Evolutionary conservation across 2,888 invertebrate species (phyloP), one percentile per base, ranked within the genome.

Genomic region (Saturnia pavonia): DNA sequence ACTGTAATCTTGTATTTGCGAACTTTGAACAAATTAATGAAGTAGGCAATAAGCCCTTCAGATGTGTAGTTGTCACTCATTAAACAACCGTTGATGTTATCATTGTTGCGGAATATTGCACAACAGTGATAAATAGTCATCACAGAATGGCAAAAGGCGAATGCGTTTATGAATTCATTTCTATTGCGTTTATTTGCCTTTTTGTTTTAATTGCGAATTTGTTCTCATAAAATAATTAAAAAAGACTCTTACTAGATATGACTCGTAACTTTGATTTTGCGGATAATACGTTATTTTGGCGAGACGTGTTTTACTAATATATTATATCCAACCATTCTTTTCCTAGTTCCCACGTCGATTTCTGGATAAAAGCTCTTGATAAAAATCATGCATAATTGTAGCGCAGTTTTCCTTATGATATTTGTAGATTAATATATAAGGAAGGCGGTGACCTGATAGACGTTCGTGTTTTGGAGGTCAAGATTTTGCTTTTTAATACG

Each of bases 91-190:
- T n/a, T 16, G n/a, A 40, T 27, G 34, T 25, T 25, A 57, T 22
- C 11, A 22, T 11, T 63, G 19, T 65, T 40, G 65, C 6, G 65
- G 19, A 65, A 65, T 65, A 40, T 65, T 65, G 65, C 40, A 7
- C 40, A 40, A 65, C 9, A 65, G 11, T 9, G 40, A 65, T n/a
- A 40, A 34, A 40, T 65, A n/a, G 8, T 65, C n/a, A n/a, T 40
- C 40, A 9, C 19, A 65, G 65, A 16, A 14, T 12, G 27, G 34
- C n/a, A 63, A 63, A 63, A 27, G 0, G 34, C 34, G 34, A 34
- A 63, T 63, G 63, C 63, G 63, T 63, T 63, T 63, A 19, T 57
- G 11, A 22, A 27, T 57, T 57, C 14, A 48, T 48, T 48, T 48
- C 2, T 19, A 19, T 48, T n/a, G 48, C 19, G 19, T 48, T 4